A percentile compares a stretch with the other conserved stretches of the same genome.
phyloP scores from a whole-genome alignment of 2,888 invertebrate genomes.

The Helleia helle region DNA sequence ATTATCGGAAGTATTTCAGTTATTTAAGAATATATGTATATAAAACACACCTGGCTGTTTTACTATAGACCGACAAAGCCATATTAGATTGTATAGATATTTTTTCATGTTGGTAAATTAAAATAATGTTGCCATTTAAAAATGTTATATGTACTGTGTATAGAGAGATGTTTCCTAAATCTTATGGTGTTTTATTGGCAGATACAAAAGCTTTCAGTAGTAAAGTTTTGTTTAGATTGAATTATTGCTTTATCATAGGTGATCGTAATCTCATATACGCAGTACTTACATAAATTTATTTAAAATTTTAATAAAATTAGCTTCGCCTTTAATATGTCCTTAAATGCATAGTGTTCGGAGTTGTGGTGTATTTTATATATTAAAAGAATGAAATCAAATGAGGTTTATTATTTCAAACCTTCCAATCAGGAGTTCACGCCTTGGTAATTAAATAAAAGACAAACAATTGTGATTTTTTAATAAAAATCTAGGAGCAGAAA shows the following conservation, averaged over 20 bases:
- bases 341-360: constrained; percentile 31
- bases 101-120: constrained; percentile 12
- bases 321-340: constrained; percentile 29
- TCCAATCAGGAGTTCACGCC: too few species aligned
- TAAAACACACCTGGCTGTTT: neutral
- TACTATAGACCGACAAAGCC: constrained; percentile 1
- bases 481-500: too few species aligned
- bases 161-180: too few species aligned
- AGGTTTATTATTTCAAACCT: constrained; percentile 14
- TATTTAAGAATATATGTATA: neutral
- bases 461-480: too few species aligned
- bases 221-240: too few species aligned
- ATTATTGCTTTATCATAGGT: too few species aligned
- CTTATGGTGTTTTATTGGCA: too few species aligned
- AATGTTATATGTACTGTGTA: constrained; percentile 2
- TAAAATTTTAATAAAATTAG: constrained; percentile 17
- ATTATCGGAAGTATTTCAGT: too few species aligned
- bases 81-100: constrained; percentile 11
- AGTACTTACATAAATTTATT: constrained; percentile 1
- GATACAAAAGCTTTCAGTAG: too few species aligned
- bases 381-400: constrained; percentile 18
- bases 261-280: neutral
- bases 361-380: constrained; percentile 32
- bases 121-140: constrained; percentile 10
- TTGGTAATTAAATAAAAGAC: too few species aligned